These are phyloP conservation scores for Nomada lathburiana DNA, from an alignment of 2,888 invertebrate genomes.

Conservation along the genomic window DNA sequence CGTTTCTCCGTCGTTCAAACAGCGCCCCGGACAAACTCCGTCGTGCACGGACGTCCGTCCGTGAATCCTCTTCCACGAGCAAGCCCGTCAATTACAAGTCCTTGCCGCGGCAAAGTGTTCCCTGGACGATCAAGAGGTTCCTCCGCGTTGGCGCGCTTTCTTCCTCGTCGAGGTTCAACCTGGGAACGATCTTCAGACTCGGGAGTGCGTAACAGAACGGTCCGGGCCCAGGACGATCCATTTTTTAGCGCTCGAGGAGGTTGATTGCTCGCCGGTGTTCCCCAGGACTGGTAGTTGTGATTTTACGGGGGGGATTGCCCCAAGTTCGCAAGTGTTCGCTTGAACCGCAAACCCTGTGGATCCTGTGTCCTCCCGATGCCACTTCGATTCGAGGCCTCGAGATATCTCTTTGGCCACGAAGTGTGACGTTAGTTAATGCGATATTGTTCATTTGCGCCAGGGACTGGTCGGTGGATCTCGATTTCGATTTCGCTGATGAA, in stretches of 20 bases:
- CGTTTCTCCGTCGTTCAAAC: slow-evolving; percentile 63
- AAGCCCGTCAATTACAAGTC: neutral
- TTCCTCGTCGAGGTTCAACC: neutral
- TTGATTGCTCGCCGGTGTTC: neutral
- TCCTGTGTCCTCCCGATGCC: no score
- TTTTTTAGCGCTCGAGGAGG: neutral
- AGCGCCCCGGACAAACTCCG: slow-evolving; percentile 38
- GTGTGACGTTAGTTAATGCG: no score
- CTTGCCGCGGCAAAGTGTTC: no score
- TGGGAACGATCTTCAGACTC: neutral
- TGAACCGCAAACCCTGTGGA: no score
- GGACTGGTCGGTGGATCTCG: no score
- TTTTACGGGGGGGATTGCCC: no score
- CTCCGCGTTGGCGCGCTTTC: neutral
- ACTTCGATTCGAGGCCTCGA: no score
- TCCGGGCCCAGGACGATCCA: neutral
- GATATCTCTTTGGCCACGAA: no score
- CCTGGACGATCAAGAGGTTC: neutral
- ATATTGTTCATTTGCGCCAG: no score
- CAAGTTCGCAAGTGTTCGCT: neutral
- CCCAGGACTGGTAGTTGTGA: no score
- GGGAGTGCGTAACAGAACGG: neutral
- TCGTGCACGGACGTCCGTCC: slow-evolving; percentile 4
- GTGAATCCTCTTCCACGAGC: neutral
- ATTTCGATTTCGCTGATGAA: no score